Percentiles rank a stretch among this genome's conserved stretches.
phyloP scores from a whole-genome alignment of 2,113 vertebrate genomes.

The Dromaius novaehollandiae region DNA sequence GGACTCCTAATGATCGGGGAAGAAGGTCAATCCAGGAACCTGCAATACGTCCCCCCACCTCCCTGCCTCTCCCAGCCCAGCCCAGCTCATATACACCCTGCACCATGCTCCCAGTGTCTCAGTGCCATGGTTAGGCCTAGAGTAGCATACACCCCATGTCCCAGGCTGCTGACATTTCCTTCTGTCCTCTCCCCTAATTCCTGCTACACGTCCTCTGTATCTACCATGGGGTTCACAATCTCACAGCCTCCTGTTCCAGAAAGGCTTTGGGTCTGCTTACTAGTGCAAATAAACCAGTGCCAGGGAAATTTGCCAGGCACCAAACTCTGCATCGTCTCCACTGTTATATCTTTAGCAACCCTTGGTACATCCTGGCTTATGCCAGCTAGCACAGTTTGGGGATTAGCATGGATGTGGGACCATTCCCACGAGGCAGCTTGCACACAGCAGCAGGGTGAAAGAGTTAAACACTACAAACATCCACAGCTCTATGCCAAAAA shows the following conservation, averaged over 20 bases:
- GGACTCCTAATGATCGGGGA: not conserved
- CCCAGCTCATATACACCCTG: not conserved
- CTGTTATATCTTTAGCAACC: not conserved
- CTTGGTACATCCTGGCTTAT: not conserved
- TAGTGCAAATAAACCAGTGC: not conserved
- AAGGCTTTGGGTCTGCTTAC: not conserved
- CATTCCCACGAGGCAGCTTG: not conserved
- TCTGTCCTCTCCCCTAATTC: not conserved
- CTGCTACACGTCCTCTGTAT: fast-evolving
- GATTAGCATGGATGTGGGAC: not conserved
- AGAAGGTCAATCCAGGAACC: not conserved
- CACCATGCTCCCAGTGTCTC: too few species aligned
- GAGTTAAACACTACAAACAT: not conserved
- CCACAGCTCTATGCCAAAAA: not conserved
- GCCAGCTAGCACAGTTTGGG: not conserved
- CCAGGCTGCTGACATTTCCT: not conserved
- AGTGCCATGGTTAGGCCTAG: not conserved
- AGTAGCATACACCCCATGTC: too few species aligned
- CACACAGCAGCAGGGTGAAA: not conserved
- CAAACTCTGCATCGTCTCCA: not conserved
- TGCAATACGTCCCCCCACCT: not conserved
- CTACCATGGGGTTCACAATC: not conserved
- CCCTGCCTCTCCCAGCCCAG: not conserved
- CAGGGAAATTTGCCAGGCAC: not conserved
- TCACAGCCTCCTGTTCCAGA: not conserved